Evolutionary conservation across 2,888 invertebrate genomes (phyloP).

Genomic region (Eledona agricola): DNA sequence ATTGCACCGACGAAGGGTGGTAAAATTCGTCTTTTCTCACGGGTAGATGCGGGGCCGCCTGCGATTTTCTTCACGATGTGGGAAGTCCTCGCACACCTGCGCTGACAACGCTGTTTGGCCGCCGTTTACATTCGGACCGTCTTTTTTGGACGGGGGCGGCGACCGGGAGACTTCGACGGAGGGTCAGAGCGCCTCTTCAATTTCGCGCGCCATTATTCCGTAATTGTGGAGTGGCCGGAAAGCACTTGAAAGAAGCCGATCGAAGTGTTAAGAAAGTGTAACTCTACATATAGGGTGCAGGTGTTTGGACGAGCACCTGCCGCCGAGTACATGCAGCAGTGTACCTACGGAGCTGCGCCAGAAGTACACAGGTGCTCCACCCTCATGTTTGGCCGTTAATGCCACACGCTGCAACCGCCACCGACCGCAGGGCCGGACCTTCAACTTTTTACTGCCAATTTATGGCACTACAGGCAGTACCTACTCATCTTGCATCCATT

Average conservation of each 20-base stretch:
- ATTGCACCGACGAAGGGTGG: constrained; percentile 4
- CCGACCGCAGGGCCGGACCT: constrained; percentile 12
- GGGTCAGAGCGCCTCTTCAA: constrained; percentile 14
- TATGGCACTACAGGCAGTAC: no score
- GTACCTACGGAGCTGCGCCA: constrained; percentile 32
- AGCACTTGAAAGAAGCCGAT: constrained; percentile 36
- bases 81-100: constrained; percentile 12
- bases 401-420: constrained; percentile 30
- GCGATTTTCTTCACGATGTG: constrained; percentile 18
- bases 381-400: constrained; percentile 39
- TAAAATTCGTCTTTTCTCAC: constrained; percentile 20
- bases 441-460: no score
- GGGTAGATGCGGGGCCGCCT: constrained; percentile 30
- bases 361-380: constrained; percentile 40
- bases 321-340: constrained; percentile 38
- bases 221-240: constrained; percentile 10
- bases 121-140: background rate
- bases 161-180: constrained; percentile 9
- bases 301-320: constrained; percentile 47
- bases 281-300: constrained; percentile 52
- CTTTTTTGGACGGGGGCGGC: constrained; percentile 7
- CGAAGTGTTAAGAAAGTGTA: constrained; percentile 54
- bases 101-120: constrained; percentile 1
- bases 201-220: constrained; percentile 12
- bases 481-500: no score